phyloP scores from a whole-genome alignment of 2,113 vertebrate genomes.

The Craseonycteris thonglongyai region DNA sequence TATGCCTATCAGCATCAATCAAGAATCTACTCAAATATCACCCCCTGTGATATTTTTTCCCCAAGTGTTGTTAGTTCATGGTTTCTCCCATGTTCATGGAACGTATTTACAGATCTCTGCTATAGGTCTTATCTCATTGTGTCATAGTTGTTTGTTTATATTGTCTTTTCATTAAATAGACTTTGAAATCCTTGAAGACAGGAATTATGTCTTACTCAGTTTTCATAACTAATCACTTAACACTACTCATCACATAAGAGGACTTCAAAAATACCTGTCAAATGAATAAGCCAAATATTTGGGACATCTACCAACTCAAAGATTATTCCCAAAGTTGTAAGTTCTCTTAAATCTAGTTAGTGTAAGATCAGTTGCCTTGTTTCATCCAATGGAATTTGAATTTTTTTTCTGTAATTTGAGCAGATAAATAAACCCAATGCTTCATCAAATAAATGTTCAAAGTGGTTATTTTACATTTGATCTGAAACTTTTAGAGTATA shows the following conservation, averaged over 20 bases:
- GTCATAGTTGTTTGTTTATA: not conserved
- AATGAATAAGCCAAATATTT: not conserved
- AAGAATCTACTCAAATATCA: not conserved
- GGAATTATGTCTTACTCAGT: not conserved
- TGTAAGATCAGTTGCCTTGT: not conserved
- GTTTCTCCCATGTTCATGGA: not conserved
- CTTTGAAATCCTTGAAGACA: not conserved
- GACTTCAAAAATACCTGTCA: not conserved
- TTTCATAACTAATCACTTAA: not conserved
- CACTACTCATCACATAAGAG: not conserved
- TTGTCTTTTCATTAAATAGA: slow-evolving; percentile 2
- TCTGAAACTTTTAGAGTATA: not conserved
- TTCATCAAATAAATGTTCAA: not conserved
- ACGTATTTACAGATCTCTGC: not conserved
- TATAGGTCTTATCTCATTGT: not conserved
- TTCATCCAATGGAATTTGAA: not conserved
- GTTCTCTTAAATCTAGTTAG: not conserved
- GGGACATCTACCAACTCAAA: not conserved
- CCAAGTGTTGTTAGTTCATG: not conserved
- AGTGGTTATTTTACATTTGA: not conserved
- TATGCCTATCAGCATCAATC: not conserved
- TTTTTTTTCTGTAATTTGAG: not conserved
- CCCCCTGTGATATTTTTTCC: not conserved
- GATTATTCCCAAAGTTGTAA: not conserved
- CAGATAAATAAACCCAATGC: not conserved